These are phyloP conservation scores for Sepiola atlantica DNA, from an alignment of 2,888 invertebrate species.

Conservation along the genomic window DNA sequence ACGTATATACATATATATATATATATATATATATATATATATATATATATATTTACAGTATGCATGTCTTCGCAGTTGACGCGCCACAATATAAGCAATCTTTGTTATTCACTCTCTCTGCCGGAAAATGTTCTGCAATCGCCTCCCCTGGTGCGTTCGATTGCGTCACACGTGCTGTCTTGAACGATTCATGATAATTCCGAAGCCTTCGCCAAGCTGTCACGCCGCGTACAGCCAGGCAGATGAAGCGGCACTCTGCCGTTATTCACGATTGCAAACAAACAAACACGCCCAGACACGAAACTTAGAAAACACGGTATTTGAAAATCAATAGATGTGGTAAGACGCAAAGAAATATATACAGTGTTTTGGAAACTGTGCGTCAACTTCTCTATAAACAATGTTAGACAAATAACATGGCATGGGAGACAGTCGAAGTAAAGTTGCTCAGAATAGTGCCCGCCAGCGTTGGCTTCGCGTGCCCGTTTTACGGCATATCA, in stretches of 20 bases:
- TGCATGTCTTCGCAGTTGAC: too few species aligned
- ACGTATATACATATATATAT: neutral
- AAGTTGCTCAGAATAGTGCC: too few species aligned
- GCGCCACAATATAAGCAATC: neutral
- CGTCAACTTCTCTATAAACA: neutral
- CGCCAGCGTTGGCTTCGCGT: too few species aligned
- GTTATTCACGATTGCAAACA: neutral
- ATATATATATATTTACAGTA: neutral
- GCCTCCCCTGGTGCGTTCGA: neutral
- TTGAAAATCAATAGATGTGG: neutral
- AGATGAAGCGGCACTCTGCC: neutral
- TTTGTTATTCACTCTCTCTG: neutral
- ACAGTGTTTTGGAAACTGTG: neutral
- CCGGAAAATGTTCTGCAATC: neutral
- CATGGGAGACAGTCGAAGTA: neutral
- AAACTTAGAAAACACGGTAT: neutral
- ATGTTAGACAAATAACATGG: neutral
- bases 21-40: neutral
- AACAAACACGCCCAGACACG: neutral
- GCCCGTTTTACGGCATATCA: too few species aligned
- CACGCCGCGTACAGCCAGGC: neutral
- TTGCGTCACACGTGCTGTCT: neutral
- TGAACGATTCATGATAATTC: neutral
- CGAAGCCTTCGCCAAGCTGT: neutral
- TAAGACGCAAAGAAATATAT: neutral